Evolutionary conservation across 2,888 invertebrate genomes (phyloP), one percentile per base, ranked within the genome.

Genomic region (Euspilapteryx auroguttella): DNA sequence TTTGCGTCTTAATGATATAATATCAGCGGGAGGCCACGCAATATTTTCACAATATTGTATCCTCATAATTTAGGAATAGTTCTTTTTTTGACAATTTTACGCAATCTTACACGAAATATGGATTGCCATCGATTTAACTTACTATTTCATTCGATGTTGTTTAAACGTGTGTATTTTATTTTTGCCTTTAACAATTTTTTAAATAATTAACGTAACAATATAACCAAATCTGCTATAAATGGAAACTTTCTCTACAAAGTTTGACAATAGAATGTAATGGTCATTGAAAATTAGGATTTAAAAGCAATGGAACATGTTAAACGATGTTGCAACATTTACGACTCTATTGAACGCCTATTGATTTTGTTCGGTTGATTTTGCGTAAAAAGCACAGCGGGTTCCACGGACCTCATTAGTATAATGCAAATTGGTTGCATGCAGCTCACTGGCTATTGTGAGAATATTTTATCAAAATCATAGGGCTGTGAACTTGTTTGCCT

Each of bases 41-140:
- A 64, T 69, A 63, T 62, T 64, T 63, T 62, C 56, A 61, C 53
- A 66, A 68, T 54, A 64, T 58, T 57, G 52, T 59, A 61, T 51
- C 57, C 43, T 53, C 39, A 51, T 53, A 27, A 51, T 45, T 47
- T 44, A 53, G 48, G 41, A 39, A 44, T 17, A 17, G 5, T 8
- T 17, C 17, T 17, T 17, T 8, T 6, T 17, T 6, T 17, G 5
- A 17, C 17, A 17, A 17, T 5, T 17, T 17, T 17, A 17, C 8
- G 17, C 17, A 5, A 17, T 17, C 17, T 6, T 6, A 17, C 43
- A 47, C 32, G 36, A 40, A 42, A 55, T 51, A 55, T 48, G 36
- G 35, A 55, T 51, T 34, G 41, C 29, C 33, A 23, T 25, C 34
- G 41, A 40, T 41, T 33, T 34, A 41, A 39, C 31, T 24, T 31